Evolutionary conservation across 1,140 invertebrate genomes (phyloP).

Genomic region (Musca domestica): DNA sequence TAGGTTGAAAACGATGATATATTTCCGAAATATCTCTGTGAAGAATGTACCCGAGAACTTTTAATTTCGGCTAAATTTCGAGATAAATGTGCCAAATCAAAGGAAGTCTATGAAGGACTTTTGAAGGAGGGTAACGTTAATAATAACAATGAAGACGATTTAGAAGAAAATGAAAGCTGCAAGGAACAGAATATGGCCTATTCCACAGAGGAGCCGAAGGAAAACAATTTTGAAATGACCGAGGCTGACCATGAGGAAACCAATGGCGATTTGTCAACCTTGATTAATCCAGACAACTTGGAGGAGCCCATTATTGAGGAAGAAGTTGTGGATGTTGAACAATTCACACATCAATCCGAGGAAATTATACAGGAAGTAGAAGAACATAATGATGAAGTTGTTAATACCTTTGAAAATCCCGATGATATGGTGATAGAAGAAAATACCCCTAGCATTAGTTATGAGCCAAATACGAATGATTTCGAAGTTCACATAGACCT

Average conservation of each 20-base stretch:
- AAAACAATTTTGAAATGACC: neutral
- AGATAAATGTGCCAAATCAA: conserved; percentile 32
- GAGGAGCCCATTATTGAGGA: too few species aligned
- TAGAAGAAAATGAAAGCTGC: neutral
- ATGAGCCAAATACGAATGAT: neutral
- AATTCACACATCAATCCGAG: neutral
- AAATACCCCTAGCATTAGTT: neutral
- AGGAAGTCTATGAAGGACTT: conserved; percentile 1
- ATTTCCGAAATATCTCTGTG: conserved; percentile 36
- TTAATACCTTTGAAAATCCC: neutral
- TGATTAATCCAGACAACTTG: too few species aligned
- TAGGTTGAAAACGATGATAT: conserved; percentile 28
- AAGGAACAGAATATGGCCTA: neutral
- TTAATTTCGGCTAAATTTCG: conserved; percentile 38
- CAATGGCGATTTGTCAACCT: too few species aligned
- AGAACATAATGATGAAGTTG: neutral
- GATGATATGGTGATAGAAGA: neutral
- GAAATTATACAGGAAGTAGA: neutral
- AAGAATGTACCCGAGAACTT: conserved; percentile 37
- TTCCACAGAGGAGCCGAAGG: neutral
- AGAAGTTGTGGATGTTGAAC: too few species aligned
- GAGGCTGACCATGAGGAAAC: neutral
- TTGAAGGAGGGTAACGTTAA: neutral
- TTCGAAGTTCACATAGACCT: too few species aligned
- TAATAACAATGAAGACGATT: neutral